These are phyloP conservation scores for Sphinx pinastri DNA, from an alignment of 2,888 invertebrate genomes.

Conservation along the genomic window DNA sequence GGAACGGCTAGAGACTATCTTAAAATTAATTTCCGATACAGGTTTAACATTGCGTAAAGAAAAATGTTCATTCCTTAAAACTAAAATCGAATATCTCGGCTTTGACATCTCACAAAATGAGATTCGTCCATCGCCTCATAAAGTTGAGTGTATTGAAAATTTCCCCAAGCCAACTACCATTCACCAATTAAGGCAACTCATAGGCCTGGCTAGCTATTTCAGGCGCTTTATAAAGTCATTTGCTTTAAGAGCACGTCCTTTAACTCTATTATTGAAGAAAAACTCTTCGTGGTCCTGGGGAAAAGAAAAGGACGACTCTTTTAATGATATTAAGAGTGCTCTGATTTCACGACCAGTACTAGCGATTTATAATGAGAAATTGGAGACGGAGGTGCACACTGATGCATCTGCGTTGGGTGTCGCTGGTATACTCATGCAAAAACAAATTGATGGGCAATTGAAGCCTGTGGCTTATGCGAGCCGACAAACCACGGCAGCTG, in stretches of 20 bases:
- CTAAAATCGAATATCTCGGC: no score
- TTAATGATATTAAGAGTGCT: not conserved
- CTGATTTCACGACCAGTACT: not conserved
- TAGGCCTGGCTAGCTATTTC: conserved; percentile 4
- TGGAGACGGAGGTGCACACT: not conserved
- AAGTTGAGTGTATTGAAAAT: no score
- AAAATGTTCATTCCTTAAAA: no score
- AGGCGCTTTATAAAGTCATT: not conserved
- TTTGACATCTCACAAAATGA: no score
- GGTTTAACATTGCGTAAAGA: no score
- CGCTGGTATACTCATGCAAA: not conserved
- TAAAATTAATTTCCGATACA: no score
- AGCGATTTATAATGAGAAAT: not conserved
- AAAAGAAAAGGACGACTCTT: not conserved
- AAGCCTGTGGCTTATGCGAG: not conserved
- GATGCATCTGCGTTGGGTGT: not conserved
- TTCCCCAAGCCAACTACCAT: no score
- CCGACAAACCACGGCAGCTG: not conserved
- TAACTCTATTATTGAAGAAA: no score
- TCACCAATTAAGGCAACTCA: not conserved
- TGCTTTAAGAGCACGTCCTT: not conserved
- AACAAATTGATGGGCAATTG: not conserved
- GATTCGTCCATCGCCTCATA: no score
- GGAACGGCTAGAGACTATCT: no score
- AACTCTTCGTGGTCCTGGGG: not conserved